Percentiles rank a stretch among this genome's conserved stretches.
Conservation (phyloP, 2,797 vertebrate genomes). For the Cossypha heuglini region DNA sequence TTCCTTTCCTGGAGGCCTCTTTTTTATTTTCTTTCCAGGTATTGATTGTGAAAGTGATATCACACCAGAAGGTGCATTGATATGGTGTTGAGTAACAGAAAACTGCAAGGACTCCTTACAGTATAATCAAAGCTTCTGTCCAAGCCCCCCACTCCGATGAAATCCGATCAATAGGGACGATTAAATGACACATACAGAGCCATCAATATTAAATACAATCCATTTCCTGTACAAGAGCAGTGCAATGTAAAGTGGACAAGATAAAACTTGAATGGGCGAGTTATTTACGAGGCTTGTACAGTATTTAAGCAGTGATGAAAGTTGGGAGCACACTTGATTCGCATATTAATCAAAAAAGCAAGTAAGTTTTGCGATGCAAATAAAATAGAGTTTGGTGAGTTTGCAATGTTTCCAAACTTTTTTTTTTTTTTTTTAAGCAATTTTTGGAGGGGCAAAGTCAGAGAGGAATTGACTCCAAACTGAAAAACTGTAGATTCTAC, state of each 20-base stretch:
- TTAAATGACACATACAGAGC: conserved; percentile 91
- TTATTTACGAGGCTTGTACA: conserved; percentile 57
- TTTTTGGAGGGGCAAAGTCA: not conserved
- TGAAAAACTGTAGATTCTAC: not conserved
- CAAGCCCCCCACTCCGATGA: conserved; percentile 75
- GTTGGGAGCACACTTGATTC: not conserved
- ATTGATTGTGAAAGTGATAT: conserved; percentile 84
- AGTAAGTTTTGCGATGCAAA: not conserved
- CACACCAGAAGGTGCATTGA: conserved; percentile 82
- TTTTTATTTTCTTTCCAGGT: conserved; percentile 75
- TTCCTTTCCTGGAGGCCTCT: conserved; percentile 62
- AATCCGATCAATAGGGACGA: conserved; percentile 89
- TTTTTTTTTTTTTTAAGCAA: not conserved
- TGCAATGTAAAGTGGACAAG: conserved; percentile 67
- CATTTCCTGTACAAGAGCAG: conserved; percentile 80
- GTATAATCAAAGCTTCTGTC: conserved; percentile 81
- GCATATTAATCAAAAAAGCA: conserved; percentile 7
- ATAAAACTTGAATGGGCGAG: conserved; percentile 70
- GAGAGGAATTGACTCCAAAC: not conserved
- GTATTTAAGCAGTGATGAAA: conserved; percentile 57
- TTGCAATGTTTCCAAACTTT: not conserved
- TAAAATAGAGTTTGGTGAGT: not conserved
- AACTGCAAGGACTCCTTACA: conserved; percentile 76
- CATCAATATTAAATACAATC: conserved; percentile 91
- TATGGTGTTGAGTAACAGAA: conserved; percentile 77